phyloP scores from a whole-genome alignment of 2,888 invertebrate genomes.

The Scaptodrosophila latifasciaeformis region DNA sequence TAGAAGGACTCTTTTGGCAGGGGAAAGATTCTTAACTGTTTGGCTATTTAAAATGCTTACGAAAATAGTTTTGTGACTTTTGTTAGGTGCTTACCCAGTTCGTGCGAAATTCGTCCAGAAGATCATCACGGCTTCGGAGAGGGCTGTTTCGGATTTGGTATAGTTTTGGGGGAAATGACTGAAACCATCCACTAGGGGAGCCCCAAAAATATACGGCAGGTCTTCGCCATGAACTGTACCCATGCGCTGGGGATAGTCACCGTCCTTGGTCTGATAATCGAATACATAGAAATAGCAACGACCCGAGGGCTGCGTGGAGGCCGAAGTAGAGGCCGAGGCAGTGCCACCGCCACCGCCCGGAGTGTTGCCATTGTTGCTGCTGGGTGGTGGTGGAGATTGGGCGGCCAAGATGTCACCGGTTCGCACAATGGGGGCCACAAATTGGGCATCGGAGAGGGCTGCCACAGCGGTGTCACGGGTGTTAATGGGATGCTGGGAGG shows the following conservation, averaged over 20 bases:
- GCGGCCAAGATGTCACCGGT: constrained; percentile 87
- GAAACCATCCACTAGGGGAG: constrained; percentile 87
- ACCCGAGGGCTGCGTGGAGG: constrained; percentile 75
- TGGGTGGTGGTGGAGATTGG: constrained; percentile 75
- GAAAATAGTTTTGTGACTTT: not conserved
- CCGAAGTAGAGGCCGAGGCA: constrained; percentile 60
- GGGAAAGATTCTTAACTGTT: no score
- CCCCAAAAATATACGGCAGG: constrained; percentile 92
- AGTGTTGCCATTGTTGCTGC: constrained; percentile 16
- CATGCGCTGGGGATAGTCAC: constrained; percentile 92
- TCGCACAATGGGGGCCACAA: constrained; percentile 92
- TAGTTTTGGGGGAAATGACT: constrained; percentile 92
- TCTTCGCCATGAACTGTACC: constrained; percentile 96
- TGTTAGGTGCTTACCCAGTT: constrained; percentile 84
- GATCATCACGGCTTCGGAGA: constrained; percentile 91
- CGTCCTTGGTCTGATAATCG: constrained; percentile 92
- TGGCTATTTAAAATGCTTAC: not conserved
- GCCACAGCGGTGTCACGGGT: constrained; percentile 92
- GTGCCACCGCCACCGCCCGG: constrained; percentile 65
- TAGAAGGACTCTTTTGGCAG: no score
- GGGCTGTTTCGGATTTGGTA: constrained; percentile 88
- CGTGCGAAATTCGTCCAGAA: constrained; percentile 92
- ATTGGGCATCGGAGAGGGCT: constrained; percentile 94
- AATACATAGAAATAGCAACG: constrained; percentile 93
- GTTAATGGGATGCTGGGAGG: constrained; percentile 91